Conservation (phyloP, 2,797 vertebrate species). For the Malurus splendens region DNA sequence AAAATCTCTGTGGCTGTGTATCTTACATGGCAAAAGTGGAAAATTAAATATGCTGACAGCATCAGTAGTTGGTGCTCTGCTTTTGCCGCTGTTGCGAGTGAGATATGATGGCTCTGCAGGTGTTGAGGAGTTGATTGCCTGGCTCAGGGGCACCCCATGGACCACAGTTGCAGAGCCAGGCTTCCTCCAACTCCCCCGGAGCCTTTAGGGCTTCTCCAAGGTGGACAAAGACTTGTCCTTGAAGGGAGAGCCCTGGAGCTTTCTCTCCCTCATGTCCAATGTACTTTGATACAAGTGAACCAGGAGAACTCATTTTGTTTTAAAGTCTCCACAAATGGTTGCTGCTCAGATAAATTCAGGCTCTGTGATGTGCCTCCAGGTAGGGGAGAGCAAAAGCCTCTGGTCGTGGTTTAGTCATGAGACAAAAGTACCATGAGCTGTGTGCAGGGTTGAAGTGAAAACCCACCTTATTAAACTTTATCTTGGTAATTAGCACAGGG, state of each 20-base stretch:
- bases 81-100: accelerated
- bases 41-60: background rate
- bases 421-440: accelerated
- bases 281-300: background rate
- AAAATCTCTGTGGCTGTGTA: background rate
- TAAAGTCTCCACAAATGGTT: background rate
- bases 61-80: background rate
- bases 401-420: background rate
- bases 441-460: background rate
- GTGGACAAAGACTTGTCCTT: background rate
- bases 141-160: background rate
- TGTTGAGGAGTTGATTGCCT: background rate
- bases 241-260: background rate
- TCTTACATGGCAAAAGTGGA: accelerated
- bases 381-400: background rate
- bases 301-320: background rate
- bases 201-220: background rate
- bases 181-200: background rate
- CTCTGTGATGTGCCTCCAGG: background rate
- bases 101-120: accelerated
- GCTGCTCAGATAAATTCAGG: background rate
- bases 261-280: accelerated
- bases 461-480: background rate
- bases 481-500: background rate
- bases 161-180: accelerated